phyloP scores from a whole-genome alignment of 2,797 vertebrate genomes.

The Poecilia picta region DNA sequence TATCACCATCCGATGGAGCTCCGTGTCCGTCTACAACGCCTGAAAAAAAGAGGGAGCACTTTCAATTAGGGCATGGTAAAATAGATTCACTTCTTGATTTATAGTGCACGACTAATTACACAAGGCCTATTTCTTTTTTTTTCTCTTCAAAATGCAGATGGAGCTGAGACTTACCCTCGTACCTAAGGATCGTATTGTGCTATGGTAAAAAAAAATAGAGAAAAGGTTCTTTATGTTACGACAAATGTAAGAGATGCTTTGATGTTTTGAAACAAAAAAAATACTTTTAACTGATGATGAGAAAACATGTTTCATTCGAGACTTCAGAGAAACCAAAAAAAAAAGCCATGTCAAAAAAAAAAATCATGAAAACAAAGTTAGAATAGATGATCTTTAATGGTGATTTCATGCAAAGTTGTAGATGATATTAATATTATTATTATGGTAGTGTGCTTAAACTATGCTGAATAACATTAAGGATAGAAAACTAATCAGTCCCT shows the following conservation, averaged over 20 bases:
- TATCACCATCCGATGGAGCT: constrained; percentile 89
- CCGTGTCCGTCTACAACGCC: constrained; percentile 84
- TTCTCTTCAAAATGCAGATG: constrained; percentile 86
- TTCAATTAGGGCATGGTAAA: constrained; percentile 96
- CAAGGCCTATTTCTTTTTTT: constrained; percentile 82
- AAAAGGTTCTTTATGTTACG: constrained; percentile 64
- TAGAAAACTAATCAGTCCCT: neutral
- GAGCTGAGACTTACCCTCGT: constrained; percentile 83
- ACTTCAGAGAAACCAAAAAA: constrained; percentile 10
- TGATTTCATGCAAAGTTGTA: neutral
- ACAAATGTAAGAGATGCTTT: constrained; percentile 56
- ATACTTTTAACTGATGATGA: constrained; percentile 7
- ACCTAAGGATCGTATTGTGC: constrained; percentile 88
- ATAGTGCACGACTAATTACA: constrained; percentile 96
- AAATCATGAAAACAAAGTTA: constrained; percentile 2
- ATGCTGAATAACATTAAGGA: neutral
- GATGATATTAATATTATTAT: neutral
- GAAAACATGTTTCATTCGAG: constrained; percentile 18
- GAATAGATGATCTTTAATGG: constrained; percentile 12
- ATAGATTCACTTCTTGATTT: constrained; percentile 97
- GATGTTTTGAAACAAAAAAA: constrained; percentile 41
- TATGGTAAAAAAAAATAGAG: constrained; percentile 46
- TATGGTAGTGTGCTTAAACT: neutral
- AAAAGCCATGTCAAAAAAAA: neutral
- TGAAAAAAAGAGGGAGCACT: constrained; percentile 87